Conservation (phyloP, 2,797 vertebrate genomes). For the Sparus aurata region DNA sequence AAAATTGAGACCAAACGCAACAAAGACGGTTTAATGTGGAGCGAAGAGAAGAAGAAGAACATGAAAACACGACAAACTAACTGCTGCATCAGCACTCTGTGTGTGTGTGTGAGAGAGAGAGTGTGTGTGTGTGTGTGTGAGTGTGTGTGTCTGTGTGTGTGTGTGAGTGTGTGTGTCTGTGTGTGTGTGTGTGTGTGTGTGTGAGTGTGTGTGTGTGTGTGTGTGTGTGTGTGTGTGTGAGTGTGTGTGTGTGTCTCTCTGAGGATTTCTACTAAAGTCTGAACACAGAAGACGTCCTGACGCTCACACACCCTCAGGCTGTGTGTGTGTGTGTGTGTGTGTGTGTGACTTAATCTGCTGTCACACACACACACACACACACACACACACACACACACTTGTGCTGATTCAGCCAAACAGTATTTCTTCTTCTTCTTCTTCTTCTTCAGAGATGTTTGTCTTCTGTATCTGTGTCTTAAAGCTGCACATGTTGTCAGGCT, state of each 20-base stretch:
- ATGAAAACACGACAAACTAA: conserved; percentile 16
- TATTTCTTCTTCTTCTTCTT: conserved; percentile 7
- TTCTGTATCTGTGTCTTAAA: no score
- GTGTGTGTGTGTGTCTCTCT: conserved; percentile 15
- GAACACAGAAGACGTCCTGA: background rate
- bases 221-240: conserved; percentile 28
- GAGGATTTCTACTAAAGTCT: conserved; percentile 7
- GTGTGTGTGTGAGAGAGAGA: conserved; percentile 11
- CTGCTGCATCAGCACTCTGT: conserved; percentile 48
- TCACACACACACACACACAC: conserved; percentile 30
- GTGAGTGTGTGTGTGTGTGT: conserved; percentile 7
- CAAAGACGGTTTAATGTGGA: no score
- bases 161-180: no score
- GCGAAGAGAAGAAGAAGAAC: background rate
- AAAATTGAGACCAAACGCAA: no score
- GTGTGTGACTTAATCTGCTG: conserved; percentile 40
- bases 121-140: conserved; percentile 28
- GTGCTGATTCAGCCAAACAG: conserved; percentile 52
- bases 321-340: background rate
- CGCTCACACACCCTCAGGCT: conserved; percentile 9
- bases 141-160: conserved; percentile 18
- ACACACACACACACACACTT: background rate
- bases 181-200: conserved; percentile 28
- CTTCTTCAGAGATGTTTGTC: conserved; percentile 27
- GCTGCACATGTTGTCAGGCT: no score